A percentile compares a stretch with the other conserved stretches of the same genome.
These are phyloP conservation scores for Caenorhabditis zanzibari DNA, from an alignment of 2,888 invertebrate genomes.

Conservation along the genomic window DNA sequence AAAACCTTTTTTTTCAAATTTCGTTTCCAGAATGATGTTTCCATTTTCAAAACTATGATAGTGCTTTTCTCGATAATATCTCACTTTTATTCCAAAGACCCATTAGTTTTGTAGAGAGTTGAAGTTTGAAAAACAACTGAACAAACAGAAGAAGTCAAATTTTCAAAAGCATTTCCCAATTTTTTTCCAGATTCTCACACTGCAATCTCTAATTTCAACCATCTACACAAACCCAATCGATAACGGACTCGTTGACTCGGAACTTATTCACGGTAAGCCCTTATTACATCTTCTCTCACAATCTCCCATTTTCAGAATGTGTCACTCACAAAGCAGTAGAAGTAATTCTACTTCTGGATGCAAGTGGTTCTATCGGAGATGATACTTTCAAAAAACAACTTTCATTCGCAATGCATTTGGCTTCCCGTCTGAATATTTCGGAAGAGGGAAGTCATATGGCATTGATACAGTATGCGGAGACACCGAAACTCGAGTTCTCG, in stretches of 20 bases:
- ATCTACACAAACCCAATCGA: slow-evolving; percentile 77
- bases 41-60: too few species aligned
- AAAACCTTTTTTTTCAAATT: too few species aligned
- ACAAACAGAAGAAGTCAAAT: background rate
- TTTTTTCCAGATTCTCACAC: slow-evolving; percentile 25
- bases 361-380: slow-evolving; percentile 84
- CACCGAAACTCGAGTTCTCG: slow-evolving; percentile 82
- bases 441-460: slow-evolving; percentile 83
- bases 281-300: background rate
- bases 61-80: too few species aligned
- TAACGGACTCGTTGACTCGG: slow-evolving; percentile 81
- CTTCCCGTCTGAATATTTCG: slow-evolving; percentile 83
- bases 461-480: slow-evolving; percentile 84
- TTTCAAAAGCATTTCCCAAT: background rate
- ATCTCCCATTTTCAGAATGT: slow-evolving; percentile 73
- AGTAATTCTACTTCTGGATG: slow-evolving; percentile 84
- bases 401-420: slow-evolving; percentile 83
- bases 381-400: slow-evolving; percentile 80
- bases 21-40: too few species aligned
- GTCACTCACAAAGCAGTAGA: slow-evolving; percentile 83
- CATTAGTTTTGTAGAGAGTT: too few species aligned
- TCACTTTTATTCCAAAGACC: too few species aligned
- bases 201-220: background rate
- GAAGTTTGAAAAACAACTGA: too few species aligned
- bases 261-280: slow-evolving; percentile 79